Evolutionary conservation across 2,888 invertebrate species (phyloP).

Genomic region (Lasioglossum morio): DNA sequence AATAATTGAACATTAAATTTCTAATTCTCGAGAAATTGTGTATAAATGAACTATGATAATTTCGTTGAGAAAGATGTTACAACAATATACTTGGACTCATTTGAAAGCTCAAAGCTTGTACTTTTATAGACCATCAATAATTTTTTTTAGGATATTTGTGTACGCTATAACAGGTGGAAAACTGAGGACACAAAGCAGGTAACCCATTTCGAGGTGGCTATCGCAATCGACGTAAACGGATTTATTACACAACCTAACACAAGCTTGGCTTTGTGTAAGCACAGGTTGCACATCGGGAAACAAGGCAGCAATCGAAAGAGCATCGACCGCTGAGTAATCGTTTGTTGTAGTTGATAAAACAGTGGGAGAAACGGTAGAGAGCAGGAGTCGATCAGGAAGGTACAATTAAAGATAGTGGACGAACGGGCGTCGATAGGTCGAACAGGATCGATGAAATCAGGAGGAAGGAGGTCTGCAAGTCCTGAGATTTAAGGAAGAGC

Average conservation of each 20-base stretch:
- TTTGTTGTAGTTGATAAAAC: slow-evolving; percentile 5
- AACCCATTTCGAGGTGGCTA: no score
- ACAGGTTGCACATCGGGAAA: not conserved
- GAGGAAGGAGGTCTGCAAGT: slow-evolving; percentile 24
- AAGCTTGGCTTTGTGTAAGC: not conserved
- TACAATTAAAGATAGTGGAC: slow-evolving; percentile 31
- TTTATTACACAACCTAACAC: not conserved
- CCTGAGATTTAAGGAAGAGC: slow-evolving; percentile 35
- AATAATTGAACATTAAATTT: no score
- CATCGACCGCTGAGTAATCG: not conserved
- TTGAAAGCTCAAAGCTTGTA: no score
- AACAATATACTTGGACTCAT: no score
- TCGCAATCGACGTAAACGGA: not conserved
- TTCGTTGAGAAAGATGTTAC: no score
- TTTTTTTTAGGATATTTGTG: no score
- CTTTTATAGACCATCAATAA: no score
- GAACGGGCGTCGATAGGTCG: slow-evolving; percentile 33
- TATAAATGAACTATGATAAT: no score
- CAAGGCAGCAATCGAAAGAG: slow-evolving; percentile 15
- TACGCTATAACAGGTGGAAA: no score
- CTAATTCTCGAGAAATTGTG: no score
- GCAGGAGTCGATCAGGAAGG: slow-evolving; percentile 3
- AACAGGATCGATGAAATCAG: slow-evolving; percentile 26
- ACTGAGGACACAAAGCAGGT: no score
- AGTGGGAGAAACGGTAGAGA: not conserved